Base-by-base conservation (phyloP, 2,888 invertebrate species). In the Eupithecia subumbrata region DNA sequence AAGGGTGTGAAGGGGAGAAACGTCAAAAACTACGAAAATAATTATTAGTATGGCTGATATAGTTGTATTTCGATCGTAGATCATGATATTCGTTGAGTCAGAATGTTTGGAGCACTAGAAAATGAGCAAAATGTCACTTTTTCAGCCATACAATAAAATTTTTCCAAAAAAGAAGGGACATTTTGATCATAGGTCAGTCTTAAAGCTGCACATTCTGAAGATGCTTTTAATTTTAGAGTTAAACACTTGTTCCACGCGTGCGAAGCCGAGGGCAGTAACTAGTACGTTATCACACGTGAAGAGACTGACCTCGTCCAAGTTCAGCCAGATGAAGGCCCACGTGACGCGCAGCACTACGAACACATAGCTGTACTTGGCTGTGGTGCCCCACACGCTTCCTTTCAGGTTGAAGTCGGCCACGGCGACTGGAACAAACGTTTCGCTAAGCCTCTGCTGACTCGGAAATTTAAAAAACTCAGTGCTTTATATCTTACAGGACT, bases 351-450 rank as follows among this genome's bases (percentile, higher is more conserved):
- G 72, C 34, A 92, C 87, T 14, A 88, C 76, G 74, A 88, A 90
- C 68, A 91, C 85, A 80, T 92, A 93, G 74, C 86, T 87, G 66
- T 88, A 90, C 77, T 92, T 91, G 18, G 91, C 77, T 0, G 91
- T 85, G 0, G 90, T 92, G 9, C 89, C 91, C 2, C 89, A 63
- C 0, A 93, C 84, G 74, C 90, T 92, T 74, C 90, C 87, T 56
- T 88, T 89, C 74, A 91, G 78, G 22, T 89, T 88, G 73, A 87
- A 86, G 68, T 90, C 87, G 66, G 87, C 89, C 40, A 89, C 63
- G 0, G 84, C 82, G 87, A 88, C 92, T 92, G 77, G 11, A 81
- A 60, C 48, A 76, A 4, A 75, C 4, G 0, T 64, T 30, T 5
- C 9, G 5, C 18, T 18, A 18, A 7, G 56, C 52, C 18, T 52